Percentiles rank a stretch among this genome's conserved stretches.
Conservation (phyloP, 2,888 invertebrate genomes). For the Callosobruchus maculatus region DNA sequence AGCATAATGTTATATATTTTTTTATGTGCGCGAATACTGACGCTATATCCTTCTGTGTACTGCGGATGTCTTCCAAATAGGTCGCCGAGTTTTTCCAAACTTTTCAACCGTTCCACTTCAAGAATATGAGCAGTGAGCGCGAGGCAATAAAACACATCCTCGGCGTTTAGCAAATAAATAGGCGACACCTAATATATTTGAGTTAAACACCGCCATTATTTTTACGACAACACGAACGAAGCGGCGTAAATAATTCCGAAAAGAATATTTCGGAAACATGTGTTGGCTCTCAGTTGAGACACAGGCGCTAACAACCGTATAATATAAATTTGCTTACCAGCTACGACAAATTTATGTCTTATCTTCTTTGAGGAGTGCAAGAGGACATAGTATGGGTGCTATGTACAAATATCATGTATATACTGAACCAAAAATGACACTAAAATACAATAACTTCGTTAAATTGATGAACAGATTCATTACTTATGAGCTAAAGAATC, state of each 20-base stretch:
- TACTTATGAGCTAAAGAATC: too few relatives aligned
- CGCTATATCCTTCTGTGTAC: neutral
- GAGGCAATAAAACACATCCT: neutral
- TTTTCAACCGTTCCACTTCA: neutral
- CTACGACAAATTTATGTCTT: slow-evolving; percentile 24
- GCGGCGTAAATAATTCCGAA: slow-evolving; percentile 1
- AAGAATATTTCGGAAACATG: slow-evolving; percentile 15
- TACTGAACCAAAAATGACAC: too few relatives aligned
- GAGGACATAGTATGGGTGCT: neutral
- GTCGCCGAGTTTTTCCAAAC: neutral
- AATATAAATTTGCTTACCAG: slow-evolving; percentile 21
- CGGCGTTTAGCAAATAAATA: neutral
- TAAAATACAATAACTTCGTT: too few relatives aligned
- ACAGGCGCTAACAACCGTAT: slow-evolving; percentile 23
- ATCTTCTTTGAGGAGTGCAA: neutral
- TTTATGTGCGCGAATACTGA: too few relatives aligned
- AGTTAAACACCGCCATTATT: slow-evolving; percentile 11
- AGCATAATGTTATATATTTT: too few relatives aligned
- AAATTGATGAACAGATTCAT: too few relatives aligned
- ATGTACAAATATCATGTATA: neutral
- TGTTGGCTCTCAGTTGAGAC: slow-evolving; percentile 13
- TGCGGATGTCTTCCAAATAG: neutral
- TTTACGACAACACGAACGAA: slow-evolving; percentile 7
- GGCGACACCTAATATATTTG: slow-evolving; percentile 2
- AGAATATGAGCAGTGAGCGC: neutral